A percentile compares a stretch with the other conserved stretches of the same genome.
Evolutionary conservation across 2,888 invertebrate genomes (phyloP).

Genomic region (Chromoteleia sp.): DNA sequence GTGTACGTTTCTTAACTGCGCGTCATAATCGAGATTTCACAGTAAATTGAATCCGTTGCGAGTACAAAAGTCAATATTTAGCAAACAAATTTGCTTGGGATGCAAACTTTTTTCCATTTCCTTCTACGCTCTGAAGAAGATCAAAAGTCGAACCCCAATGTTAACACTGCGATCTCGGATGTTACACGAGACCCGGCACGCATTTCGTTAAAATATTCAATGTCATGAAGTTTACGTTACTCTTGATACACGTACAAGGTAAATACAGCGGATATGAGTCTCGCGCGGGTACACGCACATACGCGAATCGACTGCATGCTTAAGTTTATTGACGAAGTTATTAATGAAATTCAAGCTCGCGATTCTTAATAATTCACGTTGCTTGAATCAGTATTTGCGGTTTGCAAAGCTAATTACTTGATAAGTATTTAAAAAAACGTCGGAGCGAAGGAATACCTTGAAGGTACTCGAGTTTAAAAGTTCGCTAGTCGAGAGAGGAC

Average conservation of each 20-base stretch:
- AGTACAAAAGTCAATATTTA: conserved; percentile 62
- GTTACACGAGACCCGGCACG: conserved; percentile 33
- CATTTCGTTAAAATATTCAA: conserved; percentile 58
- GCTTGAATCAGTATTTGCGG: background rate
- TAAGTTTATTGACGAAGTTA: conserved; percentile 38
- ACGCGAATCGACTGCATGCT: conserved; percentile 28
- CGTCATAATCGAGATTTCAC: conserved; percentile 49
- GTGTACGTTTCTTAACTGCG: conserved; percentile 16
- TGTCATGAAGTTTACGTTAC: conserved; percentile 60
- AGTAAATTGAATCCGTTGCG: conserved; percentile 46
- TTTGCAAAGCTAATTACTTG: background rate
- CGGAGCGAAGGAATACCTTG: background rate
- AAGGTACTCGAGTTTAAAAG: background rate
- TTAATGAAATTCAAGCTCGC: conserved; percentile 31
- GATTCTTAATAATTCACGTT: conserved; percentile 6
- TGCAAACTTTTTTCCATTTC: conserved; percentile 49
- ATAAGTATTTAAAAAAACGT: background rate
- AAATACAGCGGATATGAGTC: conserved; percentile 44
- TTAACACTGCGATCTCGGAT: conserved; percentile 40
- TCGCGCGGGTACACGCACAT: conserved; percentile 14
- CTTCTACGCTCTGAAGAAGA: conserved; percentile 22
- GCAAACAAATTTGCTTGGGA: conserved; percentile 47
- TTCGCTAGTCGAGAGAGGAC: background rate
- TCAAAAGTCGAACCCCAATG: conserved; percentile 46
- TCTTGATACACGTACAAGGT: conserved; percentile 45